Base-by-base conservation (phyloP, 2,888 invertebrate species). In the Pediacus dermestoides region DNA sequence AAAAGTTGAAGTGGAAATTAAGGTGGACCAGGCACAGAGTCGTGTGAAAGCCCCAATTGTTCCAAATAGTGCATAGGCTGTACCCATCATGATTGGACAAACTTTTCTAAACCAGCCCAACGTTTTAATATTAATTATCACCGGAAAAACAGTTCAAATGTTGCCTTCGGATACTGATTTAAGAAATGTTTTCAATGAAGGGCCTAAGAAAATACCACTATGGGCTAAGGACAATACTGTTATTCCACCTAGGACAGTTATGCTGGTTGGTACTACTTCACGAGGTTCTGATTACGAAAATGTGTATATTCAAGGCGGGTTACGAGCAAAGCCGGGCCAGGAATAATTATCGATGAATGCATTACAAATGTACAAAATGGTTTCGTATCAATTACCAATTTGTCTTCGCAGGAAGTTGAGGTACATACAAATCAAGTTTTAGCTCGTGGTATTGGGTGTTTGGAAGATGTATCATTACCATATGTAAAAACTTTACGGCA, bases 11-110 rank as follows among this genome's bases (percentile, higher is more conserved):
- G 18, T 37, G 2, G n/a, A 4, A 9, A 11, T 27, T 10, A 31
- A 32, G 10, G 22, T 30, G 16, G 16, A 30, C 11, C 11, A 13
- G 3, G 15, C 13, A n/a, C 18, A 26, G 11, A 16, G 18, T 13
- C 13, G 4, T 16, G 31, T 31, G 3, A 31, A 31, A 15, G 31
- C 11, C 11, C 4, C 21, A 7, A 21, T 31, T n/a, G 30, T 30
- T 16, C 16, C 30, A 30, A 27, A 44, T 34, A 4, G 22, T 16
- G 32, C 34, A 8, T 42, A 47, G 26, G 22, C 26, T 4, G 28
- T 45, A 7, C 33, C 41, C n/a, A 30, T 45, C n/a, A 34, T 47
- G 30, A 26, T 42, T 10, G 45, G 45, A 2, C 45, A 45, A 30
- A 25, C 39, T 6, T 35, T 39, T 30, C 30, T 42, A 6, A 42